phyloP scores from a whole-genome alignment of 2,113 vertebrate genomes.

The Salvelinus sp. region DNA sequence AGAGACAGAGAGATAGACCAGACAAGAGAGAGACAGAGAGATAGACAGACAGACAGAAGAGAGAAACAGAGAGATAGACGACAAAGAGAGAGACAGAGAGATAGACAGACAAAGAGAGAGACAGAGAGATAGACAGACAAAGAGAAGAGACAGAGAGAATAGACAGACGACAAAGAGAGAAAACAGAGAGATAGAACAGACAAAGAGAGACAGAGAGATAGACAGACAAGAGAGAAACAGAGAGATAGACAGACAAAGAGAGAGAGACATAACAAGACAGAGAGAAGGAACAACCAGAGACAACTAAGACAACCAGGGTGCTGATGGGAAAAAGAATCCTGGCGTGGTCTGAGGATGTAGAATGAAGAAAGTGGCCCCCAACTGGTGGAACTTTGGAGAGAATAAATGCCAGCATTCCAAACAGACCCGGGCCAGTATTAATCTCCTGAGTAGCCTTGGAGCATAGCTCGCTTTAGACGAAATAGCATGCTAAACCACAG shows the following conservation, averaged over 20 bases:
- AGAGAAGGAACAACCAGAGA: not conserved
- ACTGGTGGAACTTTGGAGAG: constrained; percentile 62
- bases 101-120: too few species aligned
- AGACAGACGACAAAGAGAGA: not conserved
- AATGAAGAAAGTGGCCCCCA: constrained; percentile 58
- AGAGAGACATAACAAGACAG: not conserved
- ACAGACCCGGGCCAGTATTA: constrained; percentile 69
- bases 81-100: not conserved
- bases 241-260: not conserved
- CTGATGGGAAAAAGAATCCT: constrained; percentile 44
- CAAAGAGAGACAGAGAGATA: too few species aligned
- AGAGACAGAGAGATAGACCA: too few species aligned
- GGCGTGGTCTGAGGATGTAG: constrained; percentile 28
- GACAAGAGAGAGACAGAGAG: not conserved
- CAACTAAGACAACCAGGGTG: constrained; percentile 4
- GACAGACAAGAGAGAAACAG: not conserved
- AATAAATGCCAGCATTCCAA: constrained; percentile 73
- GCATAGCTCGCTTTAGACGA: constrained; percentile 65
- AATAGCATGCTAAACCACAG: constrained; percentile 61
- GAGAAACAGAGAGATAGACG: too few species aligned
- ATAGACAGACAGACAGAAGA: too few species aligned
- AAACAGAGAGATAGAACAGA: too few species aligned
- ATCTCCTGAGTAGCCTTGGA: constrained; percentile 70
- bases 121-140: not conserved
- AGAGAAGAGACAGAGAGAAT: too few species aligned